A percentile compares a stretch with the other conserved stretches of the same genome.
Evolutionary conservation across 1,140 invertebrate species (phyloP).

Genomic region (Geopemphigus sp.): DNA sequence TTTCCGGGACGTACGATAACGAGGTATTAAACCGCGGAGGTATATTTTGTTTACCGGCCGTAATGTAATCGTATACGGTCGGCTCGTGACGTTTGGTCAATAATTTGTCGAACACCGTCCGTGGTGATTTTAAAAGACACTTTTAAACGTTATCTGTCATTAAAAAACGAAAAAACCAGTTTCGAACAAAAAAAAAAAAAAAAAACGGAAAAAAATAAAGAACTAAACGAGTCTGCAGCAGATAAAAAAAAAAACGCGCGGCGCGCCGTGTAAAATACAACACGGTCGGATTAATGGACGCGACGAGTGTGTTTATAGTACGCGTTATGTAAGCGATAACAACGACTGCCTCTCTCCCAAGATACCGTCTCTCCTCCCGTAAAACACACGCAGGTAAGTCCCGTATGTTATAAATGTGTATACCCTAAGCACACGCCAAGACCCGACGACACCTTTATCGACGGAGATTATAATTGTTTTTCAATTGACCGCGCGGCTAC

Average conservation of each 20-base stretch:
- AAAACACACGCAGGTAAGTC: neutral
- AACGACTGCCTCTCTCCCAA: neutral
- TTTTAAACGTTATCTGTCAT: conserved; percentile 27
- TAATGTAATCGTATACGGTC: too few species aligned
- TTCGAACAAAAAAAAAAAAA: neutral
- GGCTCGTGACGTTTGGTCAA: neutral
- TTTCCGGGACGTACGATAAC: too few species aligned
- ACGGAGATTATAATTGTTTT: neutral
- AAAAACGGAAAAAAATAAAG: neutral
- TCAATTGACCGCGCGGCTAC: neutral
- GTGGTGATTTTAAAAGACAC: conserved; percentile 35
- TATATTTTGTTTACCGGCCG: too few species aligned
- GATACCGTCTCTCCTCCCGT: conserved; percentile 3
- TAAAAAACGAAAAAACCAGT: conserved; percentile 15
- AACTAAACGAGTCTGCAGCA: neutral
- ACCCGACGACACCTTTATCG: neutral
- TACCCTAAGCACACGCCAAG: neutral
- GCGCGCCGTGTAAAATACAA: conserved; percentile 16
- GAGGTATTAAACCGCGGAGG: too few species aligned
- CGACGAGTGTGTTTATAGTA: neutral
- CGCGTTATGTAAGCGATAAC: conserved; percentile 1
- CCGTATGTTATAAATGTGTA: too few species aligned
- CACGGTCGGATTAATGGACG: conserved; percentile 40
- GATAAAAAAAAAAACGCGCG: conserved; percentile 15
- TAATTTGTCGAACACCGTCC: conserved; percentile 30